Evolutionary conservation across 2,888 invertebrate genomes (phyloP).

Genomic region (Arctia plantaginis): DNA sequence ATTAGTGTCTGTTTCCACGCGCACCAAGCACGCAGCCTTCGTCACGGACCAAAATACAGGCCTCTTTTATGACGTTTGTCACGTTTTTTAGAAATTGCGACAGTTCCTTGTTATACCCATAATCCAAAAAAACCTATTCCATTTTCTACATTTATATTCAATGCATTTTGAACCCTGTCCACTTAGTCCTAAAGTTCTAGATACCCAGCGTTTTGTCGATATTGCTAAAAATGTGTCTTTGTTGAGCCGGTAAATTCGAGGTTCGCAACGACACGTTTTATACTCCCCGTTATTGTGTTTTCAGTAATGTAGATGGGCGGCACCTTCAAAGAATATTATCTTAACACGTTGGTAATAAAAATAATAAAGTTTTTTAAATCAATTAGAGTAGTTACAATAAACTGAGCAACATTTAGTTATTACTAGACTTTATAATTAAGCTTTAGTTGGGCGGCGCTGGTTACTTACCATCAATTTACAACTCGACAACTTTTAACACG

Average conservation of each 20-base stretch:
- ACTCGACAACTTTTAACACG: too few relatives aligned
- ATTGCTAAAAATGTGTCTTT: slow-evolving; percentile 41
- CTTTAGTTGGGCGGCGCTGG: too few relatives aligned
- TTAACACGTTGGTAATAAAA: slow-evolving; percentile 2
- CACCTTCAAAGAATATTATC: slow-evolving; percentile 29
- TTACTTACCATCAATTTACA: too few relatives aligned
- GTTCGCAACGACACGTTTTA: slow-evolving; percentile 53
- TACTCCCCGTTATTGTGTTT: slow-evolving; percentile 39
- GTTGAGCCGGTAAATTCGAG: slow-evolving; percentile 48
- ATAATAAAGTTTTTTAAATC: too few relatives aligned
- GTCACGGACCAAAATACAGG: slow-evolving; percentile 42
- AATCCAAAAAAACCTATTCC: slow-evolving; percentile 56
- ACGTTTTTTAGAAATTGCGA: slow-evolving; percentile 72
- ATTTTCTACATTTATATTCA: slow-evolving; percentile 31
- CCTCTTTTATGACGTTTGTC: slow-evolving; percentile 72
- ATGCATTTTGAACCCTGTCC: slow-evolving; percentile 54
- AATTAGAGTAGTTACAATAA: too few relatives aligned
- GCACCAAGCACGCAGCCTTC: slow-evolving; percentile 43
- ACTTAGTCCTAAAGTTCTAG: slow-evolving; percentile 40
- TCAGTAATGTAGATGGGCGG: slow-evolving; percentile 41
- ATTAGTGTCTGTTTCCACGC: slow-evolving; percentile 31
- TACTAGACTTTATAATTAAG: too few relatives aligned
- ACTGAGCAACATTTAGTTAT: too few relatives aligned
- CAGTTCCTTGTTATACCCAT: slow-evolving; percentile 53
- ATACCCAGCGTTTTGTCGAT: slow-evolving; percentile 22